These are phyloP conservation scores for Spialia ferax DNA, from an alignment of 2,888 invertebrate species.

Conservation along the genomic window DNA sequence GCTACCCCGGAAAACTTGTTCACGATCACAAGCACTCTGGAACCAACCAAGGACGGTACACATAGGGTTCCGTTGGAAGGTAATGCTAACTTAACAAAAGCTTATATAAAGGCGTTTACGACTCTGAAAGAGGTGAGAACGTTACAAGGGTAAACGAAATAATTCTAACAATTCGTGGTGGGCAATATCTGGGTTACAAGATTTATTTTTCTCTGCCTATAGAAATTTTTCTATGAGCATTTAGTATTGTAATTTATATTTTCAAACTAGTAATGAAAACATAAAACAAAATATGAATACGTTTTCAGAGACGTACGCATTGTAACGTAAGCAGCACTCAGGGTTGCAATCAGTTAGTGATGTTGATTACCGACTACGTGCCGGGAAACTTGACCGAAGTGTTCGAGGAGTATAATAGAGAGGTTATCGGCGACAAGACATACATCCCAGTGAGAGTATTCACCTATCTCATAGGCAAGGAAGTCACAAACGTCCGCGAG, in stretches of 20 bases:
- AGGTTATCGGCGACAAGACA: constrained; percentile 85
- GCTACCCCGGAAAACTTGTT: constrained; percentile 95
- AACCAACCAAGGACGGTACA: constrained; percentile 66
- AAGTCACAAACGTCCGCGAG: constrained; percentile 95
- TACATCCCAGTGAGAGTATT: constrained; percentile 96
- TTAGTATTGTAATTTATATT: neutral
- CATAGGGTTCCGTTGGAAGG: constrained; percentile 89
- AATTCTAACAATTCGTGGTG: no score
- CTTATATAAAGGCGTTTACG: constrained; percentile 94
- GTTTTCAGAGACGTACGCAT: constrained; percentile 60
- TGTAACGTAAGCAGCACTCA: constrained; percentile 75
- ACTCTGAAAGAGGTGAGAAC: constrained; percentile 90
- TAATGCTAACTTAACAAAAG: constrained; percentile 94
- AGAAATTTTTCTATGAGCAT: neutral
- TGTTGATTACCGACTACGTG: constrained; percentile 98
- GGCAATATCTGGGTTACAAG: no score
- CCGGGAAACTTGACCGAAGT: constrained; percentile 95
- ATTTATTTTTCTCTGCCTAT: no score
- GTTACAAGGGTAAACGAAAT: neutral
- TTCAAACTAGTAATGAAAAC: no score
- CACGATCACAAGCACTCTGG: constrained; percentile 90
- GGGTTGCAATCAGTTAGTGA: constrained; percentile 97
- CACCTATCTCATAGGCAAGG: constrained; percentile 97
- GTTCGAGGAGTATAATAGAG: constrained; percentile 93
- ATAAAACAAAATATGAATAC: neutral